Percentiles rank a stretch among this genome's conserved stretches.
These are phyloP conservation scores for Parapsyche elsis DNA, from an alignment of 1,140 invertebrate species.

Conservation along the genomic window DNA sequence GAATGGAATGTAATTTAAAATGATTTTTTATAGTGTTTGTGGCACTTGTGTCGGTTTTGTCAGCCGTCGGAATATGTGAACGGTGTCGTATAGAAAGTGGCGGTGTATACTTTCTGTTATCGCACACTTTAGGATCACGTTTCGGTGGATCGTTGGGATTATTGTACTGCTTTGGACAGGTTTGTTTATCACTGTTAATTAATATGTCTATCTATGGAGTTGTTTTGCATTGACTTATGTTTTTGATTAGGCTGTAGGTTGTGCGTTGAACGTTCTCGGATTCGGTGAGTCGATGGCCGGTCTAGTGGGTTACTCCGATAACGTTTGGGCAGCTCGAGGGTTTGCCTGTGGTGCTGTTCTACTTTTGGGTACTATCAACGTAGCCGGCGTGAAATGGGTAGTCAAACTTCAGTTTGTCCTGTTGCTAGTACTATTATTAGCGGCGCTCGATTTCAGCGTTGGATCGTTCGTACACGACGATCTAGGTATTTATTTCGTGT, in stretches of 20 bases:
- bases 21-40: conserved; percentile 76
- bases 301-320: conserved; percentile 78
- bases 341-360: conserved; percentile 86
- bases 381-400: conserved; percentile 94
- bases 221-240: conserved; percentile 31
- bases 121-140: conserved; percentile 92
- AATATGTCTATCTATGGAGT: no score
- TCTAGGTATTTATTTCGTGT: conserved; percentile 64
- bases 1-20: conserved; percentile 23
- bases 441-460: conserved; percentile 89
- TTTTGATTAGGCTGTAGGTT: conserved; percentile 86
- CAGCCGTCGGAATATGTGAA: conserved; percentile 96
- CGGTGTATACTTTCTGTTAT: conserved; percentile 94
- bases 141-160: conserved; percentile 92
- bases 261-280: conserved; percentile 93
- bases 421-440: conserved; percentile 83
- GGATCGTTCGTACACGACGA: conserved; percentile 83
- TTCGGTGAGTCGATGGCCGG: conserved; percentile 96
- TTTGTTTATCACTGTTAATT: conserved; percentile 61
- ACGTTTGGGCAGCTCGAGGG: conserved; percentile 79
- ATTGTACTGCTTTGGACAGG: conserved; percentile 96
- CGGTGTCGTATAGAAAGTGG: conserved; percentile 93
- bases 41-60: conserved; percentile 89
- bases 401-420: conserved; percentile 91
- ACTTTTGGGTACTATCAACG: conserved; percentile 86